Evolutionary conservation across 2,113 vertebrate species (phyloP).

Genomic region (Menidia beryllina): DNA sequence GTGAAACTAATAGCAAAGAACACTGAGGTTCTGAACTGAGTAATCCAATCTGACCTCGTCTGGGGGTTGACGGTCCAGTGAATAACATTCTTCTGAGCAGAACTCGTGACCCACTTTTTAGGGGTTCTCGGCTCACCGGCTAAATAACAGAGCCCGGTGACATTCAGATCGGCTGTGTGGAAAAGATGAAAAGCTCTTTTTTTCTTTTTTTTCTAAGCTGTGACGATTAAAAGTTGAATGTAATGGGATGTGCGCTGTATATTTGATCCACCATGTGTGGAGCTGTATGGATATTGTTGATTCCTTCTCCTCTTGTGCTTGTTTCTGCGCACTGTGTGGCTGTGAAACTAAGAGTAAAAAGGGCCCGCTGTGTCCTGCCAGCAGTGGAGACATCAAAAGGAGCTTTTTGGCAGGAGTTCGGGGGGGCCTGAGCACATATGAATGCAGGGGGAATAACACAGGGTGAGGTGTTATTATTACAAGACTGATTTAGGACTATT

Average conservation of each 20-base stretch:
- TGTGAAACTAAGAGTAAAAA: constrained; percentile 80
- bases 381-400: constrained; percentile 64
- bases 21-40: constrained; percentile 60
- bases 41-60: constrained; percentile 73
- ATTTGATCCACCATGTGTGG: constrained; percentile 20
- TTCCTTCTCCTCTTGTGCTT: constrained; percentile 41
- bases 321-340: constrained; percentile 34
- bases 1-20: constrained; percentile 67
- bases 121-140: constrained; percentile 54
- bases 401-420: constrained; percentile 52
- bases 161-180: constrained; percentile 24
- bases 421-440: constrained; percentile 48
- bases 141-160: constrained; percentile 38
- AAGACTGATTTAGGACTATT: constrained; percentile 70
- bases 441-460: constrained; percentile 69
- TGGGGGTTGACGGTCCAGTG: constrained; percentile 52
- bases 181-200: not conserved
- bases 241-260: constrained; percentile 26
- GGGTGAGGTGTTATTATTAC: constrained; percentile 71
- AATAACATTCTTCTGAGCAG: constrained; percentile 56
- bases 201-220: constrained; percentile 32
- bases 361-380: constrained; percentile 59
- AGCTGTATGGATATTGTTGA: constrained; percentile 59
- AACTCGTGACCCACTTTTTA: constrained; percentile 67
- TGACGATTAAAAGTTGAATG: constrained; percentile 12